phyloP scores from a whole-genome alignment of 2,797 vertebrate species.

The Scolopax rusticola region DNA sequence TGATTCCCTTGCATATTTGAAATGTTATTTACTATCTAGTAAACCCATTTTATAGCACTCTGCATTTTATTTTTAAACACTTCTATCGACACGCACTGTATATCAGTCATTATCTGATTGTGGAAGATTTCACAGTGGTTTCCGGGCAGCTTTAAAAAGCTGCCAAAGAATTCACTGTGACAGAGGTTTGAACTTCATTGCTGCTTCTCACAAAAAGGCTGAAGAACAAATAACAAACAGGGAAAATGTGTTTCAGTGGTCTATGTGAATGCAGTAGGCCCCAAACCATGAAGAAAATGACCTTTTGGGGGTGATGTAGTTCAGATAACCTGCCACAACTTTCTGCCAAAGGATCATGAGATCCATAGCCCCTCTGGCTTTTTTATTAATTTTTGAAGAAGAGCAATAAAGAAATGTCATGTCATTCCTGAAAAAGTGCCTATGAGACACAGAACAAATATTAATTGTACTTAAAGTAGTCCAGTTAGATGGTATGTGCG shows the following conservation, averaged over 20 bases:
- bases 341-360: neutral
- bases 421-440: conserved; percentile 1
- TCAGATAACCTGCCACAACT: neutral
- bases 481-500: neutral
- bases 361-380: neutral
- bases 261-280: neutral
- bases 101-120: conserved; percentile 68
- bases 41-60: conserved; percentile 59
- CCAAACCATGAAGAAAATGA: neutral
- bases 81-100: conserved; percentile 25
- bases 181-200: conserved; percentile 34
- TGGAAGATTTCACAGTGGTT: conserved; percentile 55
- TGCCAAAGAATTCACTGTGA: conserved; percentile 59
- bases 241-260: neutral
- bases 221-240: conserved; percentile 2
- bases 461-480: conserved; percentile 16
- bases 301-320: neutral
- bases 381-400: conserved; percentile 33
- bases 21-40: conserved; percentile 64
- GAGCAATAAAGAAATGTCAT: conserved; percentile 36
- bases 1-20: conserved; percentile 52
- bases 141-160: conserved; percentile 46
- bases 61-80: conserved; percentile 58
- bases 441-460: conserved; percentile 32
- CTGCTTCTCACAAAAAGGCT: conserved; percentile 14